Evolutionary conservation across 2,888 invertebrate species (phyloP), one percentile per base, ranked within the genome.

Genomic region (Crossocerus cetratus): DNA sequence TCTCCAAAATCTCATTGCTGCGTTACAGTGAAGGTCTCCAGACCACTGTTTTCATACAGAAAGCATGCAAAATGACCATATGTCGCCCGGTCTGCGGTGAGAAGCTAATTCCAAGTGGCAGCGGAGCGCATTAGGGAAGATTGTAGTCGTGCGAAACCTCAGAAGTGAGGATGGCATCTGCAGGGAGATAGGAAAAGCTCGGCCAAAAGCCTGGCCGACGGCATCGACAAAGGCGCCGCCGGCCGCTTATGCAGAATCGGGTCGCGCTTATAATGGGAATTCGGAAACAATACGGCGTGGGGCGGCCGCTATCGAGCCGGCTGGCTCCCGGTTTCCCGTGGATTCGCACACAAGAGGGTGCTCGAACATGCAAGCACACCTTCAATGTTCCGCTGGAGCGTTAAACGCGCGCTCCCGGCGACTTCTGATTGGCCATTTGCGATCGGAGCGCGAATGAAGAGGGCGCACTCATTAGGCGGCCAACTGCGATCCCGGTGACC

Each of bases 231-330:
- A 81, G 77, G 72, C 65, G 59, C 60, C 32, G 49, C 49, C 63
- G 67, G 62, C 68, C 68, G 69, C 74, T 72, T 73, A 55, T 11
- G 57, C 63, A 42, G 72, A 76, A 75, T 78, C 72, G 74, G 53
- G 72, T 73, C 69, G 60, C 75, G 82, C 72, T 82, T 83, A 83
- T 84, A 84, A 86, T 83, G 76, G 81, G 79, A 84, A 83, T 85
- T 84, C 81, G 82, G 82, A 85, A 85, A 85, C 86, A 85, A 86
- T 84, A 84, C 83, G 32, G 1, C n/a, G n/a, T n/a, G n/a, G 32
- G 11, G 32, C 78, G 76, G 77, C 80, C 84, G 76, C 74, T 83
- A 84, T 85, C 80, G 85, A 84, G 76, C 81, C 79, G 77, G 69
- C 72, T 69, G 72, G 75, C 49, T 68, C 65, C 43, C 57, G 22